phyloP scores from a whole-genome alignment of 2,888 invertebrate genomes.

The Noctua janthina region DNA sequence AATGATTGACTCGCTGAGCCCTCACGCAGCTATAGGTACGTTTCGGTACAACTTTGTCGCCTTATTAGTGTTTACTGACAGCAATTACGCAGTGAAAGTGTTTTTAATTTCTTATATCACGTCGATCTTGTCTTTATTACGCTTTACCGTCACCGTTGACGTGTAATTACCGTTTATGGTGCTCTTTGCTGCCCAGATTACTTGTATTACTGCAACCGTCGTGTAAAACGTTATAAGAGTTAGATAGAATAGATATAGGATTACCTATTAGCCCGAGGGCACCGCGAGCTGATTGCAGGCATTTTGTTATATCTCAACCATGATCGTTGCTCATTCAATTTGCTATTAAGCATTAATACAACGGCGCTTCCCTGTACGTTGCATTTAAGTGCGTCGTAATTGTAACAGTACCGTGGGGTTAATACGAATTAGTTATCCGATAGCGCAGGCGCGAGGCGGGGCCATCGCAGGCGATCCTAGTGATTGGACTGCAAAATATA shows the following conservation, averaged over 20 bases:
- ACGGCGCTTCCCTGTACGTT: constrained; percentile 69
- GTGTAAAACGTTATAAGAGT: constrained; percentile 47
- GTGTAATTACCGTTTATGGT: constrained; percentile 59
- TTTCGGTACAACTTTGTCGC: constrained; percentile 72
- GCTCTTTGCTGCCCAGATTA: constrained; percentile 45
- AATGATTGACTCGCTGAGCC: constrained; percentile 67
- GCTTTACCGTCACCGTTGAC: constrained; percentile 53
- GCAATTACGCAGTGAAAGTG: constrained; percentile 86
- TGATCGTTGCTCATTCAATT: constrained; percentile 76
- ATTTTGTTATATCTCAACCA: constrained; percentile 60
- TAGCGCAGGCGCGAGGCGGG: constrained; percentile 66
- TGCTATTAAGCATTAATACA: constrained; percentile 78
- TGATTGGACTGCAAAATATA: constrained; percentile 77
- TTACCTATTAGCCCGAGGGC: constrained; percentile 56
- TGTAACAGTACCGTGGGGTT: constrained; percentile 75
- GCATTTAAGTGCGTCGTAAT: constrained; percentile 76
- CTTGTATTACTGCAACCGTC: constrained; percentile 55
- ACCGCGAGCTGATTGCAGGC: constrained; percentile 57
- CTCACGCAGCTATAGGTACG: constrained; percentile 40
- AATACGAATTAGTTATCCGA: constrained; percentile 80
- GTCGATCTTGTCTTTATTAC: constrained; percentile 72
- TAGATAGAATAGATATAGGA: constrained; percentile 55
- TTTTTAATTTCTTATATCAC: constrained; percentile 79
- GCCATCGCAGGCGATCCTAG: constrained; percentile 72
- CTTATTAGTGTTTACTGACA: constrained; percentile 78